These are phyloP conservation scores for Acrossocheilus wenchowensis DNA, from an alignment of 2,797 vertebrate species.

Conservation along the genomic window DNA sequence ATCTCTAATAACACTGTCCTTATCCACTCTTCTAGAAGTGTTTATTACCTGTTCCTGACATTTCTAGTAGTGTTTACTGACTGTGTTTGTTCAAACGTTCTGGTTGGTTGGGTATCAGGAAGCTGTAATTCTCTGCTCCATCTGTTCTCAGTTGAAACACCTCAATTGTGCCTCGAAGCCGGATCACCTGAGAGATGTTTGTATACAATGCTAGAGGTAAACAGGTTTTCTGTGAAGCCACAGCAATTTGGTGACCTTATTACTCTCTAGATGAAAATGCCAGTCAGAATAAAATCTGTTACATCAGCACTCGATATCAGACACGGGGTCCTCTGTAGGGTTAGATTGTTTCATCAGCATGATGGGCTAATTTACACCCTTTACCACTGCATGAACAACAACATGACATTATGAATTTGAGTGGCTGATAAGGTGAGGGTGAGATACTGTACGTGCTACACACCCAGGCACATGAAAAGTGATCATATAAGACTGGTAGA, in stretches of 20 bases:
- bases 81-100: slow-evolving; percentile 1
- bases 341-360: slow-evolving; percentile 35
- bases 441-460: not conserved
- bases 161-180: not conserved
- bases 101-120: not conserved
- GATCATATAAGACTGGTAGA: slow-evolving; percentile 22
- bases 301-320: slow-evolving; percentile 21
- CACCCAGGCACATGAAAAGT: not conserved
- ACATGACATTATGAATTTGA: not conserved
- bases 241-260: slow-evolving; percentile 49
- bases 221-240: slow-evolving; percentile 31
- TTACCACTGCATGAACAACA: not conserved
- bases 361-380: slow-evolving; percentile 15
- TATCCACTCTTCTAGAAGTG: not conserved
- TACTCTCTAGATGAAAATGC: slow-evolving; percentile 43
- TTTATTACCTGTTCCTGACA: not conserved
- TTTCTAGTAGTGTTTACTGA: not conserved
- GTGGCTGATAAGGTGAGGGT: slow-evolving; percentile 8
- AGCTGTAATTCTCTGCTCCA: slow-evolving; percentile 16
- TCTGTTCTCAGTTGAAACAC: slow-evolving; percentile 20
- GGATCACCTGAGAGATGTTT: slow-evolving; percentile 35
- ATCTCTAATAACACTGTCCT: not conserved
- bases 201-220: slow-evolving; percentile 18
- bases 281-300: slow-evolving; percentile 42
- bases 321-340: slow-evolving; percentile 22